Evolutionary conservation across 2,888 invertebrate genomes (phyloP), one percentile per base, ranked within the genome.

Genomic region (Athalia circularis): DNA sequence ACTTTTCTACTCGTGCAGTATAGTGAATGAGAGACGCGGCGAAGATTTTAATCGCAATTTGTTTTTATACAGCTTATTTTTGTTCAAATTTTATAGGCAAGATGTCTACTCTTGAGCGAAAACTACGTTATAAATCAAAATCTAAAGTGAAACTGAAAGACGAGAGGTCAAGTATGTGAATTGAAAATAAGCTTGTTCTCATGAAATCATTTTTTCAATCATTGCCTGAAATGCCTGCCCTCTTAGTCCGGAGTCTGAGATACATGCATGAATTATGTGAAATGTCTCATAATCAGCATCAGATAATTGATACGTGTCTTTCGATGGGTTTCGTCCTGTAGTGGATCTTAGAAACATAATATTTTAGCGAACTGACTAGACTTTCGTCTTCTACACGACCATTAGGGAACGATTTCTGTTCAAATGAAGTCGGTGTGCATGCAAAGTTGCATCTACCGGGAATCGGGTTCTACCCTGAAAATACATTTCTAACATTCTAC

Each of bases 141-240:
- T 85, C 86, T 85, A 86, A 87, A 87, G 83, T 86, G 86, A 89
- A 85, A 86, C 81, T 85, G 85, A 87, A 67, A 77, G 75, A 83
- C 86, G 85, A 88, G 79, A 82, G 87, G 85, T 86, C 84, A 89
- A 88, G 89, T 89, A 89, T 88, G 89, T 89, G 87, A 87, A 83
- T 82, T 79, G 79, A 83, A 77, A 83, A 82, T 75, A 75, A 75
- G 15, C 50, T 75, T 62, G 61, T 72, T 72, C 72, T 59, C 64
- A 75, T 50, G 45, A 29, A 29, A 29, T 29, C 29, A 62, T 4
- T n/a, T 43, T 75, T n/a, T 29, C 61, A 13, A 75, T 75, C 62
- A 75, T 75, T 75, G 62, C 72, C 59, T 72, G 72, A 72, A 54
- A 59, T 75, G 62, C 75, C 15, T 62, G 75, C 64, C 50, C 75